Percentiles rank a stretch among this genome's conserved stretches.
Conservation (phyloP, 2,113 vertebrate genomes). For the Athene noctua region DNA sequence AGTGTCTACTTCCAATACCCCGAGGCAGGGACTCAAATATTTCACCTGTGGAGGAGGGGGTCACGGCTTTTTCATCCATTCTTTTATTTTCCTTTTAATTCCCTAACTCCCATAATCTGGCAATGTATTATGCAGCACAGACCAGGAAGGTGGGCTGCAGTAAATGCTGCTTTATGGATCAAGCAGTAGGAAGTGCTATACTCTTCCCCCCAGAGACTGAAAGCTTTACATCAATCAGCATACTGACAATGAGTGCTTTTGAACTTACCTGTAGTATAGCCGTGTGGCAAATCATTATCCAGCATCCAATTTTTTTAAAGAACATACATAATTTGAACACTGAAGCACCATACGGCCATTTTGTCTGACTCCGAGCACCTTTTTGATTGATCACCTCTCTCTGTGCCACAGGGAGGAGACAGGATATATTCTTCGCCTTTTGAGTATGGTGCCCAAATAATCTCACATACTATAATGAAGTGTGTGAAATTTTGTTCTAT, state of each 20-base stretch:
- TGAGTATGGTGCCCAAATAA: neutral
- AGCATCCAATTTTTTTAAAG: constrained; percentile 57
- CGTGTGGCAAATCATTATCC: constrained; percentile 66
- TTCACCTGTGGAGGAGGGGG: constrained; percentile 59
- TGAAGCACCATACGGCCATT: constrained; percentile 41
- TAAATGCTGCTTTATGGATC: constrained; percentile 71
- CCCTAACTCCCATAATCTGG: constrained; percentile 64
- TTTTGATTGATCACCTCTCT: constrained; percentile 21
- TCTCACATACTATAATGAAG: neutral
- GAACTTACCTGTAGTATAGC: constrained; percentile 65
- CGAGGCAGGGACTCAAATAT: constrained; percentile 46
- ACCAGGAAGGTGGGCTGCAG: constrained; percentile 66
- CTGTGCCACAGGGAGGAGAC: neutral
- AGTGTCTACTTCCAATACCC: constrained; percentile 45
- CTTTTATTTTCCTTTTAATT: constrained; percentile 69
- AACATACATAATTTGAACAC: constrained; percentile 54
- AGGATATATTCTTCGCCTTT: neutral
- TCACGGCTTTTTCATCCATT: constrained; percentile 66
- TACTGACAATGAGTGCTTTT: constrained; percentile 71
- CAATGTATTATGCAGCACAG: constrained; percentile 66
- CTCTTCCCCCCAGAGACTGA: constrained; percentile 64
- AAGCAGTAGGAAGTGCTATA: constrained; percentile 71
- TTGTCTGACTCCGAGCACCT: constrained; percentile 47
- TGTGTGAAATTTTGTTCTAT: neutral
- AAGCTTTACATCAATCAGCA: constrained; percentile 73